These are phyloP conservation scores for Poecilia velifera DNA, from an alignment of 2,797 vertebrate genomes.

Conservation along the genomic window DNA sequence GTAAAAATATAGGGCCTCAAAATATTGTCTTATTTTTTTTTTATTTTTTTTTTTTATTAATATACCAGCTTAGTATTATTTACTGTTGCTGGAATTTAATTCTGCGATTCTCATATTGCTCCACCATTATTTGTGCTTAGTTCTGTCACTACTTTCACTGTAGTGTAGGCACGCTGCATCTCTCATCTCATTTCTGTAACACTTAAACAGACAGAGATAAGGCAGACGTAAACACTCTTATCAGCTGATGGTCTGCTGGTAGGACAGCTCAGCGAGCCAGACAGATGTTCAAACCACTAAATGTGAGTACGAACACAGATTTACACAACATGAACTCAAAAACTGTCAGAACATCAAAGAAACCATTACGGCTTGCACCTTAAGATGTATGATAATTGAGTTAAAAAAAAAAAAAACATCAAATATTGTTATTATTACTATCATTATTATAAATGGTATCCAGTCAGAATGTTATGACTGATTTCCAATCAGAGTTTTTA, in stretches of 20 bases:
- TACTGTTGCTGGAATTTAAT: not conserved
- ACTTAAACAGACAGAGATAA: slow-evolving; percentile 66
- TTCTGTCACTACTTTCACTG: slow-evolving; percentile 22
- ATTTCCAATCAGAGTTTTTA: not conserved
- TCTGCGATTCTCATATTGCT: slow-evolving; percentile 13
- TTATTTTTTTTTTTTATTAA: not conserved
- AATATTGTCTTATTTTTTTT: not conserved
- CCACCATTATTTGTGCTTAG: slow-evolving; percentile 10
- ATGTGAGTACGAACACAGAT: slow-evolving; percentile 37
- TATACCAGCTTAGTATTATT: not conserved
- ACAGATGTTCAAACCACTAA: slow-evolving; percentile 57
- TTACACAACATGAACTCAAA: slow-evolving; percentile 40
- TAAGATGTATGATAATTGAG: slow-evolving; percentile 1
- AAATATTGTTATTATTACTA: not conserved
- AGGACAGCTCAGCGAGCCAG: slow-evolving; percentile 48
- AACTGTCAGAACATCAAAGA: slow-evolving; percentile 32
- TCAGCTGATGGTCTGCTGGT: slow-evolving; percentile 56
- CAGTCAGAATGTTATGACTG: not conserved
- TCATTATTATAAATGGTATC: not conserved
- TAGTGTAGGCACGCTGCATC: slow-evolving; percentile 18
- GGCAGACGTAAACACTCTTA: slow-evolving; percentile 61
- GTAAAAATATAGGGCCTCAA: not conserved
- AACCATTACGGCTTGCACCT: slow-evolving; percentile 6
- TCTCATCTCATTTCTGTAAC: slow-evolving; percentile 25
- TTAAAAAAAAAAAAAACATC: slow-evolving; percentile 14